phyloP scores from a whole-genome alignment of 2,113 vertebrate species.

The Myanophis thanlyinensis region DNA sequence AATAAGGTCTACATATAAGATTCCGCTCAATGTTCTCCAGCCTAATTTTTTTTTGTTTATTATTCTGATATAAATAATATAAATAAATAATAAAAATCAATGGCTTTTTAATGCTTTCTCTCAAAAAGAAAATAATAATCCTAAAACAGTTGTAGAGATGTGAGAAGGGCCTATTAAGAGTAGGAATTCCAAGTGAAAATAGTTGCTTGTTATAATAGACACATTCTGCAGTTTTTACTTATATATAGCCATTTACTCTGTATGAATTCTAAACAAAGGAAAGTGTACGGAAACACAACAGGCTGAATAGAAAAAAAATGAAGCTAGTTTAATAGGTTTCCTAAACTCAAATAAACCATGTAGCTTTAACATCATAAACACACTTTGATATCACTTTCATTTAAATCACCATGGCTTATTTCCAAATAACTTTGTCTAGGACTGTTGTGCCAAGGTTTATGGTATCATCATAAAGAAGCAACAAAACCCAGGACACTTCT shows the following conservation, averaged over 20 bases:
- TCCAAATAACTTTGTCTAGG: neutral
- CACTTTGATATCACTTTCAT: neutral
- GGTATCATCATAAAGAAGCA: neutral
- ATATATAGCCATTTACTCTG: neutral
- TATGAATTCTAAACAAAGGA: slow-evolving; percentile 24
- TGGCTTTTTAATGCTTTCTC: neutral
- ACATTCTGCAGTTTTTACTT: neutral
- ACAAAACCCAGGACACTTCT: neutral
- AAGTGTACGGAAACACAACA: neutral
- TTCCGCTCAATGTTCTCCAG: neutral
- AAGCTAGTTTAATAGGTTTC: slow-evolving; percentile 1
- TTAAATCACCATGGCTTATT: slow-evolving; percentile 15
- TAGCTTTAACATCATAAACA: neutral
- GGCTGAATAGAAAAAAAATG: neutral
- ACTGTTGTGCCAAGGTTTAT: neutral
- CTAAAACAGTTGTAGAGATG: neutral
- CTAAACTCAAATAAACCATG: neutral
- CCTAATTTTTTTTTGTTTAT: neutral
- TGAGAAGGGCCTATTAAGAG: neutral
- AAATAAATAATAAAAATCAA: too few species aligned
- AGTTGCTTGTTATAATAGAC: neutral
- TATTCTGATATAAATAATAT: too few species aligned
- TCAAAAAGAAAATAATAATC: neutral
- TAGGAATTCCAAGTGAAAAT: neutral
- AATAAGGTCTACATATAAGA: neutral